Evolutionary conservation across 2,888 invertebrate genomes (phyloP), one percentile per base, ranked within the genome.

Genomic region (Lasius platythorax): DNA sequence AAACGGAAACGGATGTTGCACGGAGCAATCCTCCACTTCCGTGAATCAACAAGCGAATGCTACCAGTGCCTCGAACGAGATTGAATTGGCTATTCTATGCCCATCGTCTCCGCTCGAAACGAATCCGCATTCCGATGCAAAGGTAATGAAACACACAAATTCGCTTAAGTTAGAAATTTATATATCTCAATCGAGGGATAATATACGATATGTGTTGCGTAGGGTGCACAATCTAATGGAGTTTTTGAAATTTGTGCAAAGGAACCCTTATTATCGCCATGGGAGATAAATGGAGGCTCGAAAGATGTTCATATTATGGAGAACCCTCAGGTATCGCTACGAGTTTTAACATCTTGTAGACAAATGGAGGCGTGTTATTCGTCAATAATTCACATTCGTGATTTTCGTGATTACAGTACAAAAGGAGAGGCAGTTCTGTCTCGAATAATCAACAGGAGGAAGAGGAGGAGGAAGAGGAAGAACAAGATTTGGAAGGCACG

Each of bases 221-320:
- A 94, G 91, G 95, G 95, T 85, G 95, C 95, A 68, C 95, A 95
- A 92, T 95, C 96, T 28, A 96, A 96, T 91, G 96, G 96, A 23
- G 95, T 95, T 87, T 92, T 95, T 9, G 96, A 96, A 87, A 91
- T 92, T 88, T 96, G 96, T 82, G 93, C 95, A 23, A 96, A 95
- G 91, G 95, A 95, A 70, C 95, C 95, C 67, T 93, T 95, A 83
- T 89, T 95, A 64, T 87, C 91, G 15, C 89, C 93, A 28, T 94
- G 94, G 95, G 91, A 92, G 63, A 67, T 87, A 9, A 93, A 93
- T 43, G 93, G 94, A 63, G 96, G 96, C 68, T 95, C 95, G 37
- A 95, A 95, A 86, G 92, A 97, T 87, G 95, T 94, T 40, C 96
- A 96, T 91, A 97, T 97, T 87, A 97, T 96, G 63, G 97, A 97